Conservation (phyloP, 2,797 vertebrate species). For the Psittacula echo region DNA sequence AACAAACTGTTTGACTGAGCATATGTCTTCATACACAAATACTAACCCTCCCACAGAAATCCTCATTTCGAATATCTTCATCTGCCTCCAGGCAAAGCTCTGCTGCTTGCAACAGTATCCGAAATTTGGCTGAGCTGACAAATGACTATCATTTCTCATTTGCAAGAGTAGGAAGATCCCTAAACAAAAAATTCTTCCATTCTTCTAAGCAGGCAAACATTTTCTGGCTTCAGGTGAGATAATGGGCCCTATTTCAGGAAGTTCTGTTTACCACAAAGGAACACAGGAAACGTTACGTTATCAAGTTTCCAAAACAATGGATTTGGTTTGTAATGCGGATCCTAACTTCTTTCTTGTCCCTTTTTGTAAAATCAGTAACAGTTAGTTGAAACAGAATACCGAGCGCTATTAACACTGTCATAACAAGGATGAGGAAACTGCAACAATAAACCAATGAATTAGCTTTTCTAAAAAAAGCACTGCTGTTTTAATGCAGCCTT, state of each 20-base stretch:
- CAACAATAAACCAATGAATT: neutral
- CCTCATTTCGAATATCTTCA: constrained; percentile 24
- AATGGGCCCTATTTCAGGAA: constrained; percentile 15
- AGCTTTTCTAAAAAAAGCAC: constrained; percentile 16
- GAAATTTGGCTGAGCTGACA: constrained; percentile 44
- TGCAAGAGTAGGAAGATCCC: constrained; percentile 7
- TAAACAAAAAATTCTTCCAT: neutral
- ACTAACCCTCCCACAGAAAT: constrained; percentile 59
- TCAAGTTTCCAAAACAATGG: constrained; percentile 34
- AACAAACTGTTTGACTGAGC: constrained; percentile 44
- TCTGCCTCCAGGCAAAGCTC: constrained; percentile 51
- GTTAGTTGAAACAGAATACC: neutral
- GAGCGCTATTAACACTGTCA: neutral
- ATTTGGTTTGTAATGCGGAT: neutral
- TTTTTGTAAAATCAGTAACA: neutral
- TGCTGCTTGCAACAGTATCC: constrained; percentile 23
- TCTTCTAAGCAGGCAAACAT: neutral
- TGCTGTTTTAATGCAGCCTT: constrained; percentile 23
- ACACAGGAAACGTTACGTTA: constrained; percentile 3
- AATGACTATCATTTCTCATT: constrained; percentile 49
- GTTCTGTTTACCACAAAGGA: neutral
- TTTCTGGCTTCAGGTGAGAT: constrained; percentile 55
- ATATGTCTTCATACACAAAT: constrained; percentile 56
- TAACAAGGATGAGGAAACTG: constrained; percentile 24
- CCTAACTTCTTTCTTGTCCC: neutral